Conservation (phyloP, 1,140 invertebrate genomes). For the Thaumetopoea pityocampa region DNA sequence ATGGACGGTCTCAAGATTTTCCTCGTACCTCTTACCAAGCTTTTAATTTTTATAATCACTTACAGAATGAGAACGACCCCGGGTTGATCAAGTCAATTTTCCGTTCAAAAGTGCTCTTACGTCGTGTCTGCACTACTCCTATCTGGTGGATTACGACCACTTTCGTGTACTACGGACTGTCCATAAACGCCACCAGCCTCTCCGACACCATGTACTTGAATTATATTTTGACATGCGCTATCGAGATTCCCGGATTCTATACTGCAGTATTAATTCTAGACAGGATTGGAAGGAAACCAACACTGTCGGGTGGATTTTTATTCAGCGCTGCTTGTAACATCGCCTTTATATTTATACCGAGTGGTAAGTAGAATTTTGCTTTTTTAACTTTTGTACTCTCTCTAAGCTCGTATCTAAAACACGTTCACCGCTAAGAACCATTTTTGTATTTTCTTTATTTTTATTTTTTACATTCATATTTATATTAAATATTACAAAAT, state of each 20-base stretch:
- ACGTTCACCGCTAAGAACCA: no score
- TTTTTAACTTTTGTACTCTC: no score
- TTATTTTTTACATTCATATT: no score
- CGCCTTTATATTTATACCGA: conserved; percentile 52
- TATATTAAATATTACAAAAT: no score
- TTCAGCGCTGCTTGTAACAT: conserved; percentile 76
- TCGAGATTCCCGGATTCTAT: conserved; percentile 85
- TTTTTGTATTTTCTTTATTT: no score
- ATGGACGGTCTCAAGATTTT: no score
- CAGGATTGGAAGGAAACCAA: conserved; percentile 79
- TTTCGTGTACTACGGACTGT: conserved; percentile 89
- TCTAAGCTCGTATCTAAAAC: no score
- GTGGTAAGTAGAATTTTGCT: conserved; percentile 49
- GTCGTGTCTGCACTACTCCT: conserved; percentile 80
- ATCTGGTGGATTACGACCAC: conserved; percentile 85
- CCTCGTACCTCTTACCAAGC: no score
- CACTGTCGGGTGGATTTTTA: conserved; percentile 77
- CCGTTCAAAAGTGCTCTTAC: conserved; percentile 76
- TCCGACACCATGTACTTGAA: conserved; percentile 84
- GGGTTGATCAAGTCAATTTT: conserved; percentile 74
- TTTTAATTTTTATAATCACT: no score
- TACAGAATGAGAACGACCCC: conserved; percentile 9
- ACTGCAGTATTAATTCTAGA: conserved; percentile 79
- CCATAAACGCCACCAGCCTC: conserved; percentile 86
- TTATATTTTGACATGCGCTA: conserved; percentile 80